Base-by-base conservation (phyloP, 2,797 vertebrate species). In the Crenichthys baileyi region DNA sequence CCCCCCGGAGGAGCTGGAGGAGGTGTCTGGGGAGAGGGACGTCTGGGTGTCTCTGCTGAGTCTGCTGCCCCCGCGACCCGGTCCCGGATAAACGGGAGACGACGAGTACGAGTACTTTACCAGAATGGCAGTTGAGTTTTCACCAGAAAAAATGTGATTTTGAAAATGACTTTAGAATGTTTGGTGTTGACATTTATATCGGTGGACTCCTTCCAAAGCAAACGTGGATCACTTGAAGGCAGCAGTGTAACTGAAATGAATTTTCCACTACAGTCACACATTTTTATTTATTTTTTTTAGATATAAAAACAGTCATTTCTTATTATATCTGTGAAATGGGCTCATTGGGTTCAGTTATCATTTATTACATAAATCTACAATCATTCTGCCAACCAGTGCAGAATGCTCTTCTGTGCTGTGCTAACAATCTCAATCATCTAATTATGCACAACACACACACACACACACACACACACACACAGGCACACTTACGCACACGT, bases 351-450 rank as follows among this genome's bases (percentile, higher is more conserved):
- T 84, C 51, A 73, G 55, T 83, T 83, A 55, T 80, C 36, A 80
- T 83, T 68, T 77, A 79, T 79, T 22, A 4, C 60, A 75, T 56
- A n/a, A 87, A 70, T 68, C 82, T 81, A 79, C 82, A 88, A 85
- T 87, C 84, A 82, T 89, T 89, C 74, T 83, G 73, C 79, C 82
- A 84, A 58, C 70, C 75, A 72, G 41, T 85, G 77, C 79, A 81
- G 73, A 85, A 86, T 67, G 72, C 80, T 88, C 72, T 22, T 87
- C 85, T 90, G 78, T 89, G 88, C 87, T 83, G 85, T 76, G 70
- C 82, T 87, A 87, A 88, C 89, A 84, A 88, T 89, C 83, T 90
- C 90, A 92, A 89, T 93, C 91, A 90, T 93, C 90, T 87, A 88
- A 89, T 93, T 92, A 91, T 88, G 36, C 36, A 36, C 36, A 36